These are phyloP conservation scores for Ephialtes manifestator DNA, from an alignment of 2,888 invertebrate species.

Conservation along the genomic window DNA sequence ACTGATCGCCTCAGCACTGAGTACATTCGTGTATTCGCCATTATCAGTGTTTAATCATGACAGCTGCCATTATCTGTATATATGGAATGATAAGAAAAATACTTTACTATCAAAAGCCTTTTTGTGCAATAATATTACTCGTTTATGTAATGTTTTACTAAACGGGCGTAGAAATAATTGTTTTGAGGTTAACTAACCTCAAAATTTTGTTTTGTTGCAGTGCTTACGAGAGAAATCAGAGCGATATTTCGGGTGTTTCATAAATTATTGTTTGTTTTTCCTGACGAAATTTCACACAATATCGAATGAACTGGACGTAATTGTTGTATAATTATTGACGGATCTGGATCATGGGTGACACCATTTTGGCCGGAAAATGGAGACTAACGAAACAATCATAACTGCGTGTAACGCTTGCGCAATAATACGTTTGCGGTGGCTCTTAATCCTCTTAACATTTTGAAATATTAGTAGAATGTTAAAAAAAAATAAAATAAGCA, in stretches of 20 bases:
- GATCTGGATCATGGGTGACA: constrained; percentile 43
- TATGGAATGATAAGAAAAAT: too few relatives aligned
- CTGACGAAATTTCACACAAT: neutral
- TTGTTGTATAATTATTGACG: constrained; percentile 10
- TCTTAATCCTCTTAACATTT: neutral
- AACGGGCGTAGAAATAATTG: neutral
- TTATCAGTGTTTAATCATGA: constrained; percentile 10
- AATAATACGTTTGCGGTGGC: neutral
- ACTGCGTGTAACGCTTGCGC: constrained; percentile 8
- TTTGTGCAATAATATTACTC: constrained; percentile 1
- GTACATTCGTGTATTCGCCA: constrained; percentile 33
- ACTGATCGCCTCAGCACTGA: constrained; percentile 13
- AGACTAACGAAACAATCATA: neutral
- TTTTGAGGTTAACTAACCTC: constrained; percentile 37
- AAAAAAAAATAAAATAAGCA: neutral
- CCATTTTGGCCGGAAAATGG: constrained; percentile 55
- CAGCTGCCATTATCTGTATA: neutral
- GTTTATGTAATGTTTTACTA: constrained; percentile 28
- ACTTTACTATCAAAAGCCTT: neutral
- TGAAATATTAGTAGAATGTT: neutral
- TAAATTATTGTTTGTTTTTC: neutral
- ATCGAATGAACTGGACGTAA: neutral
- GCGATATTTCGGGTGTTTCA: neutral
- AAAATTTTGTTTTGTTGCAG: constrained; percentile 2
- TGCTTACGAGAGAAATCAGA: neutral